These are phyloP conservation scores for Maconellicoccus hirsutus DNA, from an alignment of 1,140 invertebrate genomes.

Conservation along the genomic window DNA sequence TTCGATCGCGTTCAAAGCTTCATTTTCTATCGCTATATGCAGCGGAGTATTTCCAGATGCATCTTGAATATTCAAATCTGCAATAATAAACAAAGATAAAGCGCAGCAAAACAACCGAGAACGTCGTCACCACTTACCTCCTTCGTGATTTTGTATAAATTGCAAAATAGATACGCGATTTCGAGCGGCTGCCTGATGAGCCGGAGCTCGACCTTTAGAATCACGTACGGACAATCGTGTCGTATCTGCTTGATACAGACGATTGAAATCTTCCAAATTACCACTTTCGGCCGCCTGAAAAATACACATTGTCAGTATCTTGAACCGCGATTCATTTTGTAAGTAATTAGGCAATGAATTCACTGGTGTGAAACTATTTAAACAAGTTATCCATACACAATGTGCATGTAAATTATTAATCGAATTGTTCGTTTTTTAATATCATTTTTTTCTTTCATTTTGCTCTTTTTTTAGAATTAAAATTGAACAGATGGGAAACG, in stretches of 20 bases:
- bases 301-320: slow-evolving; percentile 16
- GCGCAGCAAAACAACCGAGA: neutral
- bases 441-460: neutral
- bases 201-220: slow-evolving; percentile 53
- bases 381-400: too few relatives aligned
- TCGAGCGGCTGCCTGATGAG: slow-evolving; percentile 64
- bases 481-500: too few relatives aligned
- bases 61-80: slow-evolving; percentile 65
- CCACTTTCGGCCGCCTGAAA: slow-evolving; percentile 66
- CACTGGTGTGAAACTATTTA: too few relatives aligned
- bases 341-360: too few relatives aligned
- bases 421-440: too few relatives aligned
- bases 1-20: slow-evolving; percentile 54
- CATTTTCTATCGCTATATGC: slow-evolving; percentile 63
- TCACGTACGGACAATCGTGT: slow-evolving; percentile 54
- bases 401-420: too few relatives aligned
- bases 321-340: too few relatives aligned
- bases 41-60: slow-evolving; percentile 66
- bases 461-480: too few relatives aligned
- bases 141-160: slow-evolving; percentile 56
- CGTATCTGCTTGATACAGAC: slow-evolving; percentile 54
- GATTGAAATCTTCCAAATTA: slow-evolving; percentile 63
- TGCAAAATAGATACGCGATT: slow-evolving; percentile 61
- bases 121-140: too few relatives aligned
- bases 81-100: slow-evolving; percentile 25